A percentile compares a stretch with the other conserved stretches of the same genome.
Conservation (phyloP, 2,113 vertebrate species). For the Tenrec ecaudatus region DNA sequence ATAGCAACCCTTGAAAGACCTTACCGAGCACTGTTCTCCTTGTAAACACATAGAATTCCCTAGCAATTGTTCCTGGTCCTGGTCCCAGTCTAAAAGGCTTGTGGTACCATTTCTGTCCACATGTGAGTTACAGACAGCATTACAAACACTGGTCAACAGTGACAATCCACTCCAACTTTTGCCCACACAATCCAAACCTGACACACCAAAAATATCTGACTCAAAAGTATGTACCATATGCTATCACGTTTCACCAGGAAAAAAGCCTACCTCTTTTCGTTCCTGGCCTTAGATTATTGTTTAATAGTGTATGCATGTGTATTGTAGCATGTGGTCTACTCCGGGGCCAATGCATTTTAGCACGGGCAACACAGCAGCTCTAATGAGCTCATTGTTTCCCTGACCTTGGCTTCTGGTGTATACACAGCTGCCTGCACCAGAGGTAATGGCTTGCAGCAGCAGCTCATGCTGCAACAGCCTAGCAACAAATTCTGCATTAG, state of each 20-base stretch:
- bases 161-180: not conserved
- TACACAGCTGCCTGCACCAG: not conserved
- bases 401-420: not conserved
- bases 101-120: not conserved
- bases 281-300: not conserved
- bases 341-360: not conserved
- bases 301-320: not conserved
- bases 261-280: not conserved
- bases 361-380: too few relatives aligned
- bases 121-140: not conserved
- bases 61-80: not conserved
- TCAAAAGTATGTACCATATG: not conserved
- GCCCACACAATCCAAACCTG: not conserved
- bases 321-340: not conserved
- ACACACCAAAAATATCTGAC: not conserved
- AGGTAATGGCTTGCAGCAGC: not conserved
- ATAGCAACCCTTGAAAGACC: not conserved
- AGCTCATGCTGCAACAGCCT: not conserved
- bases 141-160: not conserved
- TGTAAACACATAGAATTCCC: not conserved
- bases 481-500: not conserved
- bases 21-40: not conserved
- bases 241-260: not conserved
- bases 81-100: not conserved
- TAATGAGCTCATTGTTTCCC: not conserved